These are phyloP conservation scores for Noctua fimbriata DNA, from an alignment of 2,888 invertebrate genomes.

Conservation along the genomic window DNA sequence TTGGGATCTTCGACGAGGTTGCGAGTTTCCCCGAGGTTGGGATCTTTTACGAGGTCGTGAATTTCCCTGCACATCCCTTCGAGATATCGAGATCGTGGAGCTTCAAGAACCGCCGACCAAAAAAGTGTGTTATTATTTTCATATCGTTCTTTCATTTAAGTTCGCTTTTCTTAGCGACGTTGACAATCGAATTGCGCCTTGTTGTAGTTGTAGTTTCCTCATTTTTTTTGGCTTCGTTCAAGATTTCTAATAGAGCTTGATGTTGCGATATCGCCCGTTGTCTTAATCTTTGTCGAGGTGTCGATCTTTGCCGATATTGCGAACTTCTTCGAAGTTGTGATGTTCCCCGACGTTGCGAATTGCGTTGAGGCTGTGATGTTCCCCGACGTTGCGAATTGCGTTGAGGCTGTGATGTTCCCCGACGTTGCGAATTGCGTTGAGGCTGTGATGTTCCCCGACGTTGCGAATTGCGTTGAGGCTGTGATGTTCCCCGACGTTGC, in stretches of 20 bases:
- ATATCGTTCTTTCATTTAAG: background rate
- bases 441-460: too few species aligned
- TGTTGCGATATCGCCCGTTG: background rate
- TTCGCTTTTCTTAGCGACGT: background rate
- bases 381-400: too few species aligned
- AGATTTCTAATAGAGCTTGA: background rate
- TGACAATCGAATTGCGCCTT: background rate
- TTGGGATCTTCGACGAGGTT: background rate
- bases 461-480: too few species aligned
- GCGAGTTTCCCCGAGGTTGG: background rate
- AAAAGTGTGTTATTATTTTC: too few species aligned
- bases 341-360: background rate
- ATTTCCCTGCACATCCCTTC: background rate
- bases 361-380: too few species aligned
- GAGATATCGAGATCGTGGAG: background rate
- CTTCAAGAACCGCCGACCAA: background rate
- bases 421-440: too few species aligned
- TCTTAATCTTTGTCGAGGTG: background rate
- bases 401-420: too few species aligned
- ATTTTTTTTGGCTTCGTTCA: background rate
- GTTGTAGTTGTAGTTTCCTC: background rate
- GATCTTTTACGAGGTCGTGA: background rate
- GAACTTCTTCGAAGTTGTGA: background rate
- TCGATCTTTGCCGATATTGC: background rate
- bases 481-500: too few species aligned